Percentiles rank a stretch among this genome's conserved stretches.
Conservation (phyloP, 2,113 vertebrate species). For the Poecilia latipinna region DNA sequence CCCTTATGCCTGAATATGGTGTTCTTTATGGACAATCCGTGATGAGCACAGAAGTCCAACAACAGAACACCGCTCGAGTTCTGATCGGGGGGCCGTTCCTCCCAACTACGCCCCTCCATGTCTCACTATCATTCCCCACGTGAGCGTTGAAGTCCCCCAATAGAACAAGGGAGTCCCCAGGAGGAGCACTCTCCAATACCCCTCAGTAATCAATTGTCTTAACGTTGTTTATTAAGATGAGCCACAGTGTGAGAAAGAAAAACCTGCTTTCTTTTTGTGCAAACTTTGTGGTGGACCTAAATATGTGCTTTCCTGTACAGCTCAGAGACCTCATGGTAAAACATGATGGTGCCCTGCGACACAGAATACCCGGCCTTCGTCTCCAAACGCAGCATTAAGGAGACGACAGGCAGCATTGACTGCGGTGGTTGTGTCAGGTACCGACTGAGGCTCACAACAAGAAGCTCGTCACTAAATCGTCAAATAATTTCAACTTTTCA, state of each 20-base stretch:
- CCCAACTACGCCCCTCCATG: too few relatives aligned
- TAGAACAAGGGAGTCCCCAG: too few relatives aligned
- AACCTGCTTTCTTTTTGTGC: neutral
- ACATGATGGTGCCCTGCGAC: conserved; percentile 95
- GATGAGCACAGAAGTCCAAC: too few relatives aligned
- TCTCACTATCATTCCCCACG: too few relatives aligned
- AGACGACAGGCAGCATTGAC: conserved; percentile 93
- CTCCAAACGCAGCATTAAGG: conserved; percentile 97
- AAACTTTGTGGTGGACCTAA: conserved; percentile 15
- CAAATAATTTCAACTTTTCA: neutral
- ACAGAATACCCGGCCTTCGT: conserved; percentile 97
- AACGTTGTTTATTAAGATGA: neutral
- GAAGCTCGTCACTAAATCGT: conserved; percentile 2
- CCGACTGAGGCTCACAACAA: neutral
- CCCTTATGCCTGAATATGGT: too few relatives aligned
- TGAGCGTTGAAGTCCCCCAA: too few relatives aligned
- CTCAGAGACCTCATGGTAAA: conserved; percentile 87
- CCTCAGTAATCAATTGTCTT: neutral
- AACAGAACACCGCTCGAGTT: too few relatives aligned
- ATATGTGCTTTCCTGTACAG: conserved; percentile 72
- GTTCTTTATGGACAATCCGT: too few relatives aligned
- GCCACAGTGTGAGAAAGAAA: neutral
- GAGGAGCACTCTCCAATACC: too few relatives aligned
- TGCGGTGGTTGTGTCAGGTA: conserved; percentile 95
- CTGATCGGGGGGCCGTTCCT: too few relatives aligned